Base-by-base conservation (phyloP, 1,140 invertebrate species). In the Drosophila tropicalis region DNA sequence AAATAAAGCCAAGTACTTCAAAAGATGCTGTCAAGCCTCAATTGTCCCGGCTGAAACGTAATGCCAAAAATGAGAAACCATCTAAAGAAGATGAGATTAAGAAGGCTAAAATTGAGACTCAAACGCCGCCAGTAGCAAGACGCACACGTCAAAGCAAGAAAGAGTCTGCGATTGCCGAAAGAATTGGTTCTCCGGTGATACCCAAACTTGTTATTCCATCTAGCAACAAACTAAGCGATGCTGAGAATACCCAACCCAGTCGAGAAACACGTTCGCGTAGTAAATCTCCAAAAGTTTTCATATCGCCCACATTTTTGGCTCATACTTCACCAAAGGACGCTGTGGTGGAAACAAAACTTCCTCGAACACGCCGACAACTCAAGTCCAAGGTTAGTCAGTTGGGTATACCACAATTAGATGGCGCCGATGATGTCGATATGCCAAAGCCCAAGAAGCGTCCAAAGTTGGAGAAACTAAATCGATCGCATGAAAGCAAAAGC, bases 361-460 rank as follows among this genome's bases (percentile, higher is more conserved):
- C 90, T 6, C 79, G 90, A 10, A 78, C 67, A 0, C 76, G 86
- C 0, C 72, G 70, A 19, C 82, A 80, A 17, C 39, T 19, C 51
- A 29, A 39, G 54, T 39, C 64, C 62, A 73, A 79, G 56, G 40
- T 58, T 7, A 72, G 56, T 9, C 55, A 54, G 1, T 22, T 76
- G 13, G 36, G 39, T 12, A 87, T 89, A 73, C 89, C 93, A 7
- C 94, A 95, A 79, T 67, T 94, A 25, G 94, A 95, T 92, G 94
- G 94, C 22, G 92, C 89, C 62, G 91, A 93, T 80, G 94, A 94
- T 91, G 10, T 17, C 9, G 44, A 51, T 22, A 63, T 67, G 3
- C 51, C 72, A 1, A n/a, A 72, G 47, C 63, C 69, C 15, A 76
- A 80, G 15, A 89, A 84, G 57, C 73, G 85, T 0, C 61, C 19